phyloP scores from a whole-genome alignment of 2,797 vertebrate species.

The Ceryle rudis region DNA sequence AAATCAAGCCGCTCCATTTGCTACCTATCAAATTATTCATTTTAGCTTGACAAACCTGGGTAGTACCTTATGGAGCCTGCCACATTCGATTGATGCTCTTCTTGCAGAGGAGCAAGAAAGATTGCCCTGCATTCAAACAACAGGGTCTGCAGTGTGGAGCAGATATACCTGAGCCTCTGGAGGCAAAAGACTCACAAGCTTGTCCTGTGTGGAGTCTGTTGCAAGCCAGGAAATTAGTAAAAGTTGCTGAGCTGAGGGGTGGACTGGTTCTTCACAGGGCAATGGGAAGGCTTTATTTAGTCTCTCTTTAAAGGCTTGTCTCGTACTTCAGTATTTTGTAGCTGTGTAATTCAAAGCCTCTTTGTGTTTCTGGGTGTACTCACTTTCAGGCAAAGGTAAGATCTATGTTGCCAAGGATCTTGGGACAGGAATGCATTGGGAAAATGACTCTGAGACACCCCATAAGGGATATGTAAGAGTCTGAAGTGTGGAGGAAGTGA shows the following conservation, averaged over 20 bases:
- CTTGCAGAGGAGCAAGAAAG: not conserved
- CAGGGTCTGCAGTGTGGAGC: not conserved
- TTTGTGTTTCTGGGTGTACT: not conserved
- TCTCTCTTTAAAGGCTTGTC: not conserved
- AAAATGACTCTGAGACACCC: not conserved
- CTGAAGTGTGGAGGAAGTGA: not conserved
- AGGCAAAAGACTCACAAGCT: not conserved
- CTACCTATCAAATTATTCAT: not conserved
- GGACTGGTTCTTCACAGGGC: fast-evolving
- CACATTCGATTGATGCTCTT: not conserved
- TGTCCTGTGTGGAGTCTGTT: not conserved
- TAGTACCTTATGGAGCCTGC: not conserved
- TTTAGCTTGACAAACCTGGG: not conserved
- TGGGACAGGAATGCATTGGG: not conserved
- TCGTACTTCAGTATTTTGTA: not conserved
- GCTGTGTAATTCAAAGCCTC: not conserved
- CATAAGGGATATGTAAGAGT: fast-evolving
- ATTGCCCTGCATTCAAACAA: not conserved
- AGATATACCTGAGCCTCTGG: not conserved
- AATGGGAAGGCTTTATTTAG: not conserved
- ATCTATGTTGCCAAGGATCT: not conserved
- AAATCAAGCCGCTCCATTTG: not conserved
- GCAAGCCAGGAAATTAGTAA: not conserved
- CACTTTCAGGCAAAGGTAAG: not conserved
- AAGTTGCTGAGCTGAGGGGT: not conserved